phyloP scores from a whole-genome alignment of 2,113 vertebrate genomes.

The Asarcornis scutulata region DNA sequence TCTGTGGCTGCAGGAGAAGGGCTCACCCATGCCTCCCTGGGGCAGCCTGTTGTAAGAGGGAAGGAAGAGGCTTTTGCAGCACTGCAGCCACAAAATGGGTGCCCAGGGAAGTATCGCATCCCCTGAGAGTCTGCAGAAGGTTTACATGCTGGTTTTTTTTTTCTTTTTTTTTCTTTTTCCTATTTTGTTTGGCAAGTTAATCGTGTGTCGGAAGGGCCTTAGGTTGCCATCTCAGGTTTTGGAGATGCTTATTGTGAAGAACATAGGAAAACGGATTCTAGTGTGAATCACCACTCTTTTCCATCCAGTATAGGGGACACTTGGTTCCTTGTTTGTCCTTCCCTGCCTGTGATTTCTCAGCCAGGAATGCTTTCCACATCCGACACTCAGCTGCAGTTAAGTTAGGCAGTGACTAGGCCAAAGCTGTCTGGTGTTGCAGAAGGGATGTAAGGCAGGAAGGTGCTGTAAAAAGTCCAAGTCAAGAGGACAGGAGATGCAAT shows the following conservation, averaged over 20 bases:
- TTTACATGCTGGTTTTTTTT: background rate
- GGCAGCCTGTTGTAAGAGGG: background rate
- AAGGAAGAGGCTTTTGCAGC: background rate
- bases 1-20: background rate
- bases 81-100: background rate
- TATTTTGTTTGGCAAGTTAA: background rate
- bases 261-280: no score
- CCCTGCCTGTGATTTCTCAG: background rate
- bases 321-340: background rate
- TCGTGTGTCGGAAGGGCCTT: background rate
- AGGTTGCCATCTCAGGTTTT: no score
- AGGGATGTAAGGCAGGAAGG: background rate
- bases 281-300: background rate
- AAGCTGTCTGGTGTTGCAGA: background rate
- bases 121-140: background rate
- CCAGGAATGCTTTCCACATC: no score
- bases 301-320: no score
- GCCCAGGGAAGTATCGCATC: background rate
- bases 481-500: background rate
- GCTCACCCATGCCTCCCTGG: background rate
- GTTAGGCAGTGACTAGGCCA: background rate
- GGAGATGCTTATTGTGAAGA: no score
- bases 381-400: background rate
- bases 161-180: background rate
- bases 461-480: background rate